Percentiles rank a stretch among this genome's conserved stretches.
These are phyloP conservation scores for Achroia grisella DNA, from an alignment of 1,140 invertebrate species.

Conservation along the genomic window DNA sequence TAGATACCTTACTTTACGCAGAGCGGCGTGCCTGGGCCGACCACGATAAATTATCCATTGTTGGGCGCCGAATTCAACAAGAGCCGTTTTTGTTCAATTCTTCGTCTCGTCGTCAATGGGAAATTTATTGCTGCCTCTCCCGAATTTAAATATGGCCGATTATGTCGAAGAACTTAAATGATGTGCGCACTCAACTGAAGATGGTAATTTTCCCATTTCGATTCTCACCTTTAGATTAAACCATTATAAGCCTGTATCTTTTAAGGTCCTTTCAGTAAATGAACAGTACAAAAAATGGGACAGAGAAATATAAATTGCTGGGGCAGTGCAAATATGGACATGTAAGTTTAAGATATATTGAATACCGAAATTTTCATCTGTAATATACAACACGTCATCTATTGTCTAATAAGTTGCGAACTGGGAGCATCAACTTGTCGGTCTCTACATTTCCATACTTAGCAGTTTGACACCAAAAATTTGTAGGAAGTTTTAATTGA, in stretches of 20 bases:
- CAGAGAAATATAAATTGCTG: too few relatives aligned
- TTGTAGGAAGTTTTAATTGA: constrained; percentile 24
- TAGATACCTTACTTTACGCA: constrained; percentile 45
- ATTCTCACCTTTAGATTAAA: constrained; percentile 11
- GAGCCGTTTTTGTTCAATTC: constrained; percentile 70
- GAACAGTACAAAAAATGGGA: too few relatives aligned
- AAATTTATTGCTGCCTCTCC: constrained; percentile 62
- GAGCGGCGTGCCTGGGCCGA: constrained; percentile 38
- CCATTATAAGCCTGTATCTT: too few relatives aligned
- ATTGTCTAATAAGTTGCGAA: constrained; percentile 9
- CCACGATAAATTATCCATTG: constrained; percentile 71
- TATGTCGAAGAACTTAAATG: constrained; percentile 54
- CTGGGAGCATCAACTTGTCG: constrained; percentile 11
- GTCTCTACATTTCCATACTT: constrained; percentile 14
- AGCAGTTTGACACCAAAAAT: constrained; percentile 24
- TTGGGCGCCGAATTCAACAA: constrained; percentile 58
- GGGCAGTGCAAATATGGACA: too few relatives aligned
- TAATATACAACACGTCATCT: constrained; percentile 3
- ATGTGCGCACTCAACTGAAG: constrained; percentile 35
- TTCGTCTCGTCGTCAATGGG: constrained; percentile 65
- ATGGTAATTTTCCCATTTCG: constrained; percentile 45
- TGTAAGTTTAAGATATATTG: too few relatives aligned
- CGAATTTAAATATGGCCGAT: constrained; percentile 66
- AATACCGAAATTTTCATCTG: not conserved
- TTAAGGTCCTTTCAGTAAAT: too few relatives aligned